phyloP scores from a whole-genome alignment of 2,797 vertebrate species.

The Rhincodon typus region DNA sequence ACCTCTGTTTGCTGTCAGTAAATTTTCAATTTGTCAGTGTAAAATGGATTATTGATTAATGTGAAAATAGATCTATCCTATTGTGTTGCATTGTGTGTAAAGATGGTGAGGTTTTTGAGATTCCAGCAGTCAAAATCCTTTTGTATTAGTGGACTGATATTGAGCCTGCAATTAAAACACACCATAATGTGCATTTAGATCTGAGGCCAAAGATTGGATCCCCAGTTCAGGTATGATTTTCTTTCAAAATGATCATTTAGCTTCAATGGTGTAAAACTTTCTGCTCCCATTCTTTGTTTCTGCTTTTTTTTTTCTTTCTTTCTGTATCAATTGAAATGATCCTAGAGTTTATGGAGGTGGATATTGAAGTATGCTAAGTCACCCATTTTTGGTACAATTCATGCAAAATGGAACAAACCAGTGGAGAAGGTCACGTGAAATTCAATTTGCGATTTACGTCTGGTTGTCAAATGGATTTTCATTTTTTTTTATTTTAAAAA shows the following conservation, averaged over 20 bases:
- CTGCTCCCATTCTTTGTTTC: too few species aligned
- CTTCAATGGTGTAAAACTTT: background rate
- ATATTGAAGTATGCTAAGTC: background rate
- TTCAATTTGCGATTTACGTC: background rate
- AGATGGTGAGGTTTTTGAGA: background rate
- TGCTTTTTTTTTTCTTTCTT: background rate
- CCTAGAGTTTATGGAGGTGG: background rate
- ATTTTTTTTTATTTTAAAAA: background rate
- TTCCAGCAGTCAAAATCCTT: background rate
- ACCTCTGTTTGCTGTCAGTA: background rate
- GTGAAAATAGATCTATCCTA: background rate
- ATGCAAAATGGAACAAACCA: background rate
- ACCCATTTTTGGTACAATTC: background rate
- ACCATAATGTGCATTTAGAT: background rate
- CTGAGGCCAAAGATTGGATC: background rate
- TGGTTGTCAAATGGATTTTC: background rate
- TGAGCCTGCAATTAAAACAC: background rate
- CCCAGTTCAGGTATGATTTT: background rate
- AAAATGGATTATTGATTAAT: background rate
- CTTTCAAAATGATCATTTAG: conserved; percentile 7
- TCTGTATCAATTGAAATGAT: background rate
- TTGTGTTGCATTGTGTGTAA: background rate
- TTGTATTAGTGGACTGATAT: background rate
- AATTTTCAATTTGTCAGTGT: background rate
- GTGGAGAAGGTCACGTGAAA: background rate